These are phyloP conservation scores for Mastacembelus armatus DNA, from an alignment of 2,797 vertebrate species.

Conservation along the genomic window DNA sequence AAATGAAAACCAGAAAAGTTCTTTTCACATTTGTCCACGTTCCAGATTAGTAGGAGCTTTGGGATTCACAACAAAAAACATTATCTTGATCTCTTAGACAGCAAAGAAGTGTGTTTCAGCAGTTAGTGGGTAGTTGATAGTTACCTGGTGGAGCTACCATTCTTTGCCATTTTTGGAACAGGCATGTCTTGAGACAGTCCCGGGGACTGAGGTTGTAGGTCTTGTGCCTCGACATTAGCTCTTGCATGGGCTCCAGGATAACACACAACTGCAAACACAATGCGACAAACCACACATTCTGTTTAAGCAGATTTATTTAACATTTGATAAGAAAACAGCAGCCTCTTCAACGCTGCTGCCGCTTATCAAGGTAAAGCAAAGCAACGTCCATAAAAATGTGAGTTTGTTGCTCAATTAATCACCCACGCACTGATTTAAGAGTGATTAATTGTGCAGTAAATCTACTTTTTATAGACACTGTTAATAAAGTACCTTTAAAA, in stretches of 20 bases:
- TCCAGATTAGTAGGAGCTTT: background rate
- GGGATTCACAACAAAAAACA: background rate
- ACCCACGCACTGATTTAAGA: conserved; percentile 48
- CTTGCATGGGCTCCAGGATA: conserved; percentile 99
- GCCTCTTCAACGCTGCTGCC: conserved; percentile 9
- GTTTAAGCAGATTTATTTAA: conserved; percentile 38
- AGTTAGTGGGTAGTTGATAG: background rate
- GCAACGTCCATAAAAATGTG: conserved; percentile 42
- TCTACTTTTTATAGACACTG: conserved; percentile 52
- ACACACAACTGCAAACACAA: conserved; percentile 92
- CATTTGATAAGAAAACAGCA: conserved; percentile 13
- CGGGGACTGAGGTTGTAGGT: conserved; percentile 99
- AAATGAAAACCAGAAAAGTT: no score
- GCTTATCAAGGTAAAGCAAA: conserved; percentile 42
- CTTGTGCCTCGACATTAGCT: conserved; percentile 99
- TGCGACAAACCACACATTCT: conserved; percentile 16
- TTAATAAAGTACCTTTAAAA: conserved; percentile 58
- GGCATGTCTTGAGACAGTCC: conserved; percentile 99
- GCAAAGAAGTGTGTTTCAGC: background rate
- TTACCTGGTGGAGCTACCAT: conserved; percentile 99
- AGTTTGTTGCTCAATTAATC: conserved; percentile 62
- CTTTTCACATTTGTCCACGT: background rate
- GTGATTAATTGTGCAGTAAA: conserved; percentile 61
- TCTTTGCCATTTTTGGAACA: conserved; percentile 99
- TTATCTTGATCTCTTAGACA: background rate